These are phyloP conservation scores for Xestia xanthographa DNA, from an alignment of 2,888 invertebrate genomes.

Conservation along the genomic window DNA sequence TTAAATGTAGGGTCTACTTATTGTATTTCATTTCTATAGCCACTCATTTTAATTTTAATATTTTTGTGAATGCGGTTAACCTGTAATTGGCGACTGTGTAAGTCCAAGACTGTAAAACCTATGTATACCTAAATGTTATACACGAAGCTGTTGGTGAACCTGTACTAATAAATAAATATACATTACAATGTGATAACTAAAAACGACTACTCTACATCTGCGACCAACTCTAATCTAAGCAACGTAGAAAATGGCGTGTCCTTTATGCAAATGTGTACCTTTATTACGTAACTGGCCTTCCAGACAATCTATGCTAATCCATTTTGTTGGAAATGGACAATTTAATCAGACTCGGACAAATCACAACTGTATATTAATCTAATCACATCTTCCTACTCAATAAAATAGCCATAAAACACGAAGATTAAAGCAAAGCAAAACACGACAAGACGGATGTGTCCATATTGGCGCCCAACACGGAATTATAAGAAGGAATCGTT, in stretches of 20 bases:
- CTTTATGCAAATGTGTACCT: constrained; percentile 35
- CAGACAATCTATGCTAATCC: constrained; percentile 39
- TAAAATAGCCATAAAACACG: constrained; percentile 51
- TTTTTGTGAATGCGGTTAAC: too few species aligned
- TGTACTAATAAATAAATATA: too few species aligned
- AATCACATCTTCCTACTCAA: constrained; percentile 45
- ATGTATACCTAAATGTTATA: too few species aligned
- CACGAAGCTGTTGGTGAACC: too few species aligned
- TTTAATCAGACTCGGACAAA: constrained; percentile 41
- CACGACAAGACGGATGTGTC: constrained; percentile 53
- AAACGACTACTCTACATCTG: neutral
- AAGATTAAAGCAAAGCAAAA: constrained; percentile 57
- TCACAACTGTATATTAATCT: constrained; percentile 36
- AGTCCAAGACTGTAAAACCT: too few species aligned
- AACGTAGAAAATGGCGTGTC: constrained; percentile 4
- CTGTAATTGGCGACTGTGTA: too few species aligned
- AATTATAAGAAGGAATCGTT: constrained; percentile 69
- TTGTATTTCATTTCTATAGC: too few species aligned
- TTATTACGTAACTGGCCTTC: constrained; percentile 41
- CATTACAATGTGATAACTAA: neutral
- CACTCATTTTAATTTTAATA: too few species aligned
- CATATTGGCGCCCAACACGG: constrained; percentile 65
- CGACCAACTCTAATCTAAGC: neutral
- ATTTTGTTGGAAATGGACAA: constrained; percentile 33
- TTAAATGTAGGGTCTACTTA: too few species aligned